phyloP scores from a whole-genome alignment of 2,113 vertebrate species.

The Myrmecophaga tridactyla region DNA sequence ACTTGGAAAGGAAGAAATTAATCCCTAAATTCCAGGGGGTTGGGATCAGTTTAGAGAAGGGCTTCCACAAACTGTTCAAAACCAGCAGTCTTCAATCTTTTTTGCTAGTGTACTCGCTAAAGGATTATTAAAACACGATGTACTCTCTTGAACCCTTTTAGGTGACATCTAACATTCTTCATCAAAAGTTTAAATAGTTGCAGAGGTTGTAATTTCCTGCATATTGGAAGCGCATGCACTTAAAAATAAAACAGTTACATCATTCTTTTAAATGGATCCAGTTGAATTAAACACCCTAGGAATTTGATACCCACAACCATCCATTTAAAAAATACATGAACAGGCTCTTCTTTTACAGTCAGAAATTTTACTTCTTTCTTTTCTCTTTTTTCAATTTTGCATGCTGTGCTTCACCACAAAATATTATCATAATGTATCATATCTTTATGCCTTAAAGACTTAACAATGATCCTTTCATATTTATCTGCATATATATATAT shows the following conservation, averaged over 20 bases:
- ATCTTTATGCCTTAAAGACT: neutral
- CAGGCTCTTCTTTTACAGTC: neutral
- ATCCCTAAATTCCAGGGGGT: neutral
- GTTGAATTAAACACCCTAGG: conserved; percentile 20
- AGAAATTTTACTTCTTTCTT: neutral
- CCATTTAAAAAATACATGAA: conserved; percentile 43
- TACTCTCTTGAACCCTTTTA: neutral
- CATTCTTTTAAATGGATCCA: conserved; percentile 12
- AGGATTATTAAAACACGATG: neutral
- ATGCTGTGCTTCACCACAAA: neutral
- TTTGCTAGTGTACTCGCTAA: neutral
- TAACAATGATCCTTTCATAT: neutral
- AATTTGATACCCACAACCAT: conserved; percentile 36
- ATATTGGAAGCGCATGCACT: neutral
- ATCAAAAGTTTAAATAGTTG: conserved; percentile 26
- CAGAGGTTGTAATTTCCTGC: neutral
- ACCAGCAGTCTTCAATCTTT: neutral
- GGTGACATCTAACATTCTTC: neutral
- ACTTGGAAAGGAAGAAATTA: neutral
- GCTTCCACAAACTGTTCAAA: neutral
- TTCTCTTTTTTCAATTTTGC: conserved; percentile 31
- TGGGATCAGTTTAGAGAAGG: neutral
- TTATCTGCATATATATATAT: neutral
- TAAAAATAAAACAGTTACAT: conserved; percentile 15
- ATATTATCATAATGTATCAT: neutral